Evolutionary conservation across 2,888 invertebrate species (phyloP), one percentile per base, ranked within the genome.

Genomic region (Atethmia centrago): DNA sequence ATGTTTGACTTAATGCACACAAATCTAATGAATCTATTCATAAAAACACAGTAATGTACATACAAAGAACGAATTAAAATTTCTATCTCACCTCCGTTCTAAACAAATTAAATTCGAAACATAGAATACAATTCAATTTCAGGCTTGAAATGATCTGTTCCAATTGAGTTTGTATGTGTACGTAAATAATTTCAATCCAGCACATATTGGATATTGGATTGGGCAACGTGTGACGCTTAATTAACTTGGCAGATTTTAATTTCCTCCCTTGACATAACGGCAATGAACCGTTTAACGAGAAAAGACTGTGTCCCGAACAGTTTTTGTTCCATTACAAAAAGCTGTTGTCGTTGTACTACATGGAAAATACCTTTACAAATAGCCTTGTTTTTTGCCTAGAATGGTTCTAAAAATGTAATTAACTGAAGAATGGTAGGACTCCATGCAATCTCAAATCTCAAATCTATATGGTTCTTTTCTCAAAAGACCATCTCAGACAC

Each of bases 211-310:
- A 51, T 77, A 82, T 74, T 63, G 77, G 73, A 79, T 75, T 84
- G 77, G 74, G 64, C 63, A 75, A 61, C 72, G 81, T 77, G 70
- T 77, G 71, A 74, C 40, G 67, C 70, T 87, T 88, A 87, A 89
- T 89, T 89, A 88, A 87, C 83, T 36, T 49, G 75, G 59, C 75
- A 63, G 77, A 78, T 86, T 87, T 88, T 84, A 89, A 88, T 89
- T 89, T 89, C 88, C 87, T 79, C 69, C 36, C 63, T 69, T 77
- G 69, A 74, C 79, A 72, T 61, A 71, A 51, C 47, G 61, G 73
- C 68, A 73, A 70, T 84, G 67, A 71, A 77, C 66, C 63, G 55
- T 73, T 80, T 71, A 74, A 85, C 74, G 72, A 71, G 63, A 28
- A 21, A 65, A 74, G 71, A 71, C 61, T 56, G 14, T 16, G 31